Evolutionary conservation across 1,140 invertebrate species (phyloP), one percentile per base, ranked within the genome.

Genomic region (Apocrypta bakeri): DNA sequence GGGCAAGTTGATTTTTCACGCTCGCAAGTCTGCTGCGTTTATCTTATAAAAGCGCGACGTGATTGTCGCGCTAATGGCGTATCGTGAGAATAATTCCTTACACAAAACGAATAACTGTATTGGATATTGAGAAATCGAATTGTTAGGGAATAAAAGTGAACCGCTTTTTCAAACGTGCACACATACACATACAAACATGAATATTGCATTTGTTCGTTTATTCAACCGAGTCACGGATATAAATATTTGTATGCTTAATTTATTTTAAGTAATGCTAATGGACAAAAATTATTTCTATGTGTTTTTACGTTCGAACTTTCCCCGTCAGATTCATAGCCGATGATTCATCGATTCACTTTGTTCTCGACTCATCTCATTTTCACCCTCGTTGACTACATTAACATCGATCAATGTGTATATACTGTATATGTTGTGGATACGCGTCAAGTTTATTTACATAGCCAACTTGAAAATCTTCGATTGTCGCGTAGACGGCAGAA

Each of bases 341-440:
- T 77, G 40, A 56, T 24, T 77, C 33, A 25, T 63, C 21, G n/a
- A n/a, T n/a, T 25, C 25, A 68, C 29, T 68, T 31, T 31, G 64
- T 31, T 68, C 64, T 68, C 29, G 29, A 31, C 48, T 56, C 64
- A 68, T 68, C 64, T 11, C 64, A 12, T 68, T 68, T 31, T 68
- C 64, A 68, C 64, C 25, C 64, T 68, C 9, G 25, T 31, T 27
- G 64, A 68, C 29, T 68, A 27, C 11, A 68, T 68, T 68, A 68
- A 25, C 64, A 68, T 68, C 14, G 64, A 24, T 29, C 9, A 68
- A 11, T 2, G 64, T 25, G 24, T 1, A 17, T n/a, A n/a, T n/a
- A n/a, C n/a, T n/a, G n/a, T n/a, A n/a, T n/a, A n/a, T n/a, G n/a
- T n/a, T n/a, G n/a, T n/a, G n/a, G n/a, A n/a, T n/a, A n/a, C n/a